A percentile compares a stretch with the other conserved stretches of the same genome.
These are phyloP conservation scores for Callorhinus ursinus DNA, from an alignment of 2,113 vertebrate genomes.

Conservation along the genomic window DNA sequence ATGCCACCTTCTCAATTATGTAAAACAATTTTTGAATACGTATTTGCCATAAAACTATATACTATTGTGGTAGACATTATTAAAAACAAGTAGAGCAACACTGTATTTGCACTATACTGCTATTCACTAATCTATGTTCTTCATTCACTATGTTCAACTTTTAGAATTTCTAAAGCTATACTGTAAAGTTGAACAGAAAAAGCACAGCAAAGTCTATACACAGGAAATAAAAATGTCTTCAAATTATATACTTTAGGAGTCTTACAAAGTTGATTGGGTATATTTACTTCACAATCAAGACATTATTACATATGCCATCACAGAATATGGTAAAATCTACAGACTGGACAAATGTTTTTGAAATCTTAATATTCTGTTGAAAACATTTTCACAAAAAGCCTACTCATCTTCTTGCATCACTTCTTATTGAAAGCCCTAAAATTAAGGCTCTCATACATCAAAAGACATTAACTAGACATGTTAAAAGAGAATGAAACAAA, in stretches of 20 bases:
- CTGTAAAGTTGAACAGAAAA: neutral
- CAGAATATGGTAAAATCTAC: neutral
- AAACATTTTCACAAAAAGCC: constrained; percentile 52
- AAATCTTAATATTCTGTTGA: constrained; percentile 43
- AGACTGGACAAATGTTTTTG: neutral
- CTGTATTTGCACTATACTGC: neutral
- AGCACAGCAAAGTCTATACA: neutral
- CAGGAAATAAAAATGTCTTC: neutral
- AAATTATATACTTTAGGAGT: constrained; percentile 4
- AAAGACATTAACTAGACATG: constrained; percentile 28
- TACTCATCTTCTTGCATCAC: constrained; percentile 3
- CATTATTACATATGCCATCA: neutral
- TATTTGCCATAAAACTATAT: neutral
- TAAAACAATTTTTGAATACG: constrained; percentile 24
- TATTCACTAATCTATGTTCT: neutral
- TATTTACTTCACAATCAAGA: neutral
- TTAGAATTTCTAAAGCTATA: neutral
- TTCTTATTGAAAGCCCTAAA: constrained; percentile 55
- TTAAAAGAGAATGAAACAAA: constrained; percentile 31
- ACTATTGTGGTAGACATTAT: neutral
- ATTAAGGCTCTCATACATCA: constrained; percentile 35
- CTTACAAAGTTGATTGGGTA: neutral
- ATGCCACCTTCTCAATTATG: neutral
- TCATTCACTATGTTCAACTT: neutral
- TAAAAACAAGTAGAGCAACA: neutral